Conservation (phyloP, 2,888 invertebrate species). For the Entomobrya proxima region DNA sequence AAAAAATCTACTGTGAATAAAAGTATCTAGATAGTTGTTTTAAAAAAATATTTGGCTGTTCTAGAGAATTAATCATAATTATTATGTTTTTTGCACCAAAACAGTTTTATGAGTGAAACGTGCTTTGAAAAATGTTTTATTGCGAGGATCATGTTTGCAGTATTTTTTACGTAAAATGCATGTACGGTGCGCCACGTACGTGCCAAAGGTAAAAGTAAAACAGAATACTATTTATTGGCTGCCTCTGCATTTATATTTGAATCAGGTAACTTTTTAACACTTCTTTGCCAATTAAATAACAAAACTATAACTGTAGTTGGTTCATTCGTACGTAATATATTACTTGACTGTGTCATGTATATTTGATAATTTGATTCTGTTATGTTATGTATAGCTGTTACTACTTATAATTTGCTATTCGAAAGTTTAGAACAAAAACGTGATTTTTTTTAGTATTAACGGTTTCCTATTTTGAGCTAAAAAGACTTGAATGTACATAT, state of each 20-base stretch:
- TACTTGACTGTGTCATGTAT: not conserved
- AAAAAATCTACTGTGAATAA: not conserved
- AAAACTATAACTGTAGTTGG: not conserved
- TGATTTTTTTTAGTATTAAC: too few species aligned
- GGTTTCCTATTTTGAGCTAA: too few species aligned
- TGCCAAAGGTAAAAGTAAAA: not conserved
- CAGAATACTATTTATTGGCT: not conserved
- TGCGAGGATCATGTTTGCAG: not conserved
- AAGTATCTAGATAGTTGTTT: not conserved
- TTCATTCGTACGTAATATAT: not conserved
- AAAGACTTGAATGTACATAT: too few species aligned
- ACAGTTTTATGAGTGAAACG: slow-evolving; percentile 2
- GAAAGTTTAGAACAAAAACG: too few species aligned
- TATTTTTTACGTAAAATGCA: not conserved
- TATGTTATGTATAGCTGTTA: too few species aligned
- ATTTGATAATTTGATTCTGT: too few species aligned
- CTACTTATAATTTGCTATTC: too few species aligned
- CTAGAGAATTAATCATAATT: not conserved
- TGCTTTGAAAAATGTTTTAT: not conserved
- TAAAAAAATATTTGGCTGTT: not conserved
- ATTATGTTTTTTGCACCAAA: not conserved
- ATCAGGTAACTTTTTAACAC: not conserved
- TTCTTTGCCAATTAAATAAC: slow-evolving; percentile 20
- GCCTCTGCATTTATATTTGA: not conserved
- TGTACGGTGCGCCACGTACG: not conserved